Evolutionary conservation across 2,113 vertebrate species (phyloP).

Genomic region (Crotalus horridus): DNA sequence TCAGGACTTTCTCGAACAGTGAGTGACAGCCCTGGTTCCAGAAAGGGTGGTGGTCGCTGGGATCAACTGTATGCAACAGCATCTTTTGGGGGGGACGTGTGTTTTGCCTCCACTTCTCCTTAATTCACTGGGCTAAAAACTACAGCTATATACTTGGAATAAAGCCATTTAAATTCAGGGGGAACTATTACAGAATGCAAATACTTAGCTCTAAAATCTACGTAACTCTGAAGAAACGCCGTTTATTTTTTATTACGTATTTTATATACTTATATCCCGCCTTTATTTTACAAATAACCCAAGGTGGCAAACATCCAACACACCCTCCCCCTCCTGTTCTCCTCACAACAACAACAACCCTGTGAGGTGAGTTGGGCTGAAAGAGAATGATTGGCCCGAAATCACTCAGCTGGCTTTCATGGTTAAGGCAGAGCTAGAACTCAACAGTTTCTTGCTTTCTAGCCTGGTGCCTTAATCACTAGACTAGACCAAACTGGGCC

Average conservation of each 20-base stretch:
- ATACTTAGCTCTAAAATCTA: not conserved
- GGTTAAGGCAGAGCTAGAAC: not conserved
- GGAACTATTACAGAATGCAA: not conserved
- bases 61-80: not conserved
- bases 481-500: not conserved
- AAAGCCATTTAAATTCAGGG: not conserved
- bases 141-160: not conserved
- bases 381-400: not conserved
- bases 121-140: not conserved
- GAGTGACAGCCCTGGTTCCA: conserved; percentile 61
- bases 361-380: not conserved
- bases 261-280: not conserved
- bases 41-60: not conserved
- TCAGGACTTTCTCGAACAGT: conserved; percentile 97
- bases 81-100: not conserved
- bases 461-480: not conserved
- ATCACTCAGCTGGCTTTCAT: not conserved
- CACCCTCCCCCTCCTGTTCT: not conserved
- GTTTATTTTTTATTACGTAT: not conserved
- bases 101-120: not conserved
- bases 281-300: not conserved
- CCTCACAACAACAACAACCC: not conserved
- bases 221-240: not conserved
- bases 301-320: not conserved
- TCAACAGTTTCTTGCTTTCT: not conserved